Evolutionary conservation across 2,113 vertebrate genomes (phyloP), one percentile per base, ranked within the genome.

Genomic region (Cyphotilapia sp.): DNA sequence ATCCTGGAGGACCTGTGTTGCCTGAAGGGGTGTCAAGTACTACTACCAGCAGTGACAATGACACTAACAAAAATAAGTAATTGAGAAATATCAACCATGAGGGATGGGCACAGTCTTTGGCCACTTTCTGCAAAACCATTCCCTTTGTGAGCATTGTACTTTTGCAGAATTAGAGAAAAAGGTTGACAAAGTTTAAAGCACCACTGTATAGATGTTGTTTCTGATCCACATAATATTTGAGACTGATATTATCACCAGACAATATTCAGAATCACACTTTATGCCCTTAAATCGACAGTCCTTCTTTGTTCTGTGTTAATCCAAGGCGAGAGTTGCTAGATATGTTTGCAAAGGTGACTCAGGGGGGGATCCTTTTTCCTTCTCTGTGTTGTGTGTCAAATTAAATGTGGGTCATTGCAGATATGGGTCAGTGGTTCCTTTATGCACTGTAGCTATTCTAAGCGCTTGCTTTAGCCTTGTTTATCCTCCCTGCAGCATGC

Each of bases 341-440:
- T 45, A 29, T 57, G 38, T 71, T 66, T 84, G 54, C 76, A 11
- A 71, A 86, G 83, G 89, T 91, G 35, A 92, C 82, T 69, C 29
- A 22, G 87, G 74, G 49, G 38, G 38, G 74, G 84, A 49, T 92
- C 56, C 16, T 9, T 82, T 81, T 84, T 83, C 78, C 47, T 83
- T 53, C 45, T 80, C 38, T 83, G 82, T 78, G 61, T 94, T 38
- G 78, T 89, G 86, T 91, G 83, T 88, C 69, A 86, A 45, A 42
- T 89, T 61, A 90, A 87, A 96, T 95, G 88, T 96, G 91, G 96
- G 95, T 94, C 95, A 94, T 8, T 85, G 85, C 91, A 94, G 86
- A 94, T 95, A 89, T 94, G 92, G 93, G 92, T 96, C 95, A 95
- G 88, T 94, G 83, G 89, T 90, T 95, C 86, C 80, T 92, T 86